Evolutionary conservation across 2,888 invertebrate genomes (phyloP).

Genomic region (Pollenia labialis): DNA sequence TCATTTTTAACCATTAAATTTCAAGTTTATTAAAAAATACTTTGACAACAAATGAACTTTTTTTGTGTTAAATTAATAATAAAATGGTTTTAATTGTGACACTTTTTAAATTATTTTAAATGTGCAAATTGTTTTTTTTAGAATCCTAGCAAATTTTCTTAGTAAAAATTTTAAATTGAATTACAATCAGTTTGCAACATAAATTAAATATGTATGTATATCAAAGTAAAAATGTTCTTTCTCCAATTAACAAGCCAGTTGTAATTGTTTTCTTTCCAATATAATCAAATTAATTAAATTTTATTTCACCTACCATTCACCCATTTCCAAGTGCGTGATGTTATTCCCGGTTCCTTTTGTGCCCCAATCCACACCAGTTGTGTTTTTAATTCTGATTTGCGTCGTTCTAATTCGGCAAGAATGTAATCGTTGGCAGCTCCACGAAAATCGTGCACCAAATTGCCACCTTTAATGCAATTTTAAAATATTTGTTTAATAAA

Average conservation of each 20-base stretch:
- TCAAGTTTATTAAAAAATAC: slow-evolving; percentile 46
- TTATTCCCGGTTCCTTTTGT: slow-evolving; percentile 93
- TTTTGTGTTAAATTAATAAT: slow-evolving; percentile 10
- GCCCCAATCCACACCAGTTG: slow-evolving; percentile 96
- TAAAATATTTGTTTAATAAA: slow-evolving; percentile 10
- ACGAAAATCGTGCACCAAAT: slow-evolving; percentile 83
- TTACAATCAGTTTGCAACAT: no score
- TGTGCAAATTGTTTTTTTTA: background rate
- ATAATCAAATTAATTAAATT: no score
- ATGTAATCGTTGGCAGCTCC: slow-evolving; percentile 85
- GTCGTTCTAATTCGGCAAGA: slow-evolving; percentile 91
- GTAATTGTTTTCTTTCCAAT: no score
- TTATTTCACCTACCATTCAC: slow-evolving; percentile 88
- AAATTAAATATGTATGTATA: no score
- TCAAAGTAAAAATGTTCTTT: no score
- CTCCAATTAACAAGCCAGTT: no score
- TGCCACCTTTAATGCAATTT: slow-evolving; percentile 79
- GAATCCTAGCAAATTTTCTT: background rate
- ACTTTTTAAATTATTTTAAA: background rate
- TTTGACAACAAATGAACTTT: slow-evolving; percentile 22
- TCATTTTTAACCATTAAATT: slow-evolving; percentile 36
- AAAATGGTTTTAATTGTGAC: slow-evolving; percentile 10
- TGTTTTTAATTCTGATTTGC: slow-evolving; percentile 91
- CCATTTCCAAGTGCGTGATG: slow-evolving; percentile 95
- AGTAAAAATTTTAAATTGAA: no score